phyloP scores from a whole-genome alignment of 1,140 invertebrate species.

The Daktulosphaira vitifoliae region DNA sequence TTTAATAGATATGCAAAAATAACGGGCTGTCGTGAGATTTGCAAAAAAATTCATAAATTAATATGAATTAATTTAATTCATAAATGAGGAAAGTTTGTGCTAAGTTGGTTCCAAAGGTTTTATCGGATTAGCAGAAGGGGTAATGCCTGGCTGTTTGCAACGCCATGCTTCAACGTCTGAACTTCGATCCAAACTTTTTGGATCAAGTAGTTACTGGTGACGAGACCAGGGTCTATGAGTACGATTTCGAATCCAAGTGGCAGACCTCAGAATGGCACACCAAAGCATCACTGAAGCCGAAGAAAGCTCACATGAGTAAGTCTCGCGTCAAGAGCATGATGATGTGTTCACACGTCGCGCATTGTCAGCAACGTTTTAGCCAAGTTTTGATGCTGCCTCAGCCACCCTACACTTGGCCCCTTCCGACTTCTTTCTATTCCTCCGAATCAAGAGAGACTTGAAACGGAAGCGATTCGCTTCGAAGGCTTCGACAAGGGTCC shows the following conservation, averaged over 20 bases:
- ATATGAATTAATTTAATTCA: too few species aligned
- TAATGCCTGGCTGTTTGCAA: not conserved
- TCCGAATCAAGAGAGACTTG: slow-evolving; percentile 40
- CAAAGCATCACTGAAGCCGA: not conserved
- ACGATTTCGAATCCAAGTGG: not conserved
- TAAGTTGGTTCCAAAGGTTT: slow-evolving; percentile 6
- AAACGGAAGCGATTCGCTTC: slow-evolving; percentile 40
- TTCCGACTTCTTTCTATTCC: slow-evolving; percentile 39
- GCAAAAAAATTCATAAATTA: too few species aligned
- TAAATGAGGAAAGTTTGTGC: slow-evolving; percentile 20
- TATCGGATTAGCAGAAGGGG: slow-evolving; percentile 4
- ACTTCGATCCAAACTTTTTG: not conserved
- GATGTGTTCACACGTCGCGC: slow-evolving; percentile 37
- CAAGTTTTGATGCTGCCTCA: slow-evolving; percentile 35
- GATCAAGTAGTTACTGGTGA: not conserved
- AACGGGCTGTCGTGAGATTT: too few species aligned
- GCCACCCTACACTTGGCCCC: slow-evolving; percentile 40
- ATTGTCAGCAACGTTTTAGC: slow-evolving; percentile 36
- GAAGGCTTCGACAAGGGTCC: not conserved
- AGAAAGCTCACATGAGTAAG: not conserved
- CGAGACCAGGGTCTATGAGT: not conserved
- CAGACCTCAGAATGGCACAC: not conserved
- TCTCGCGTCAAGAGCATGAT: slow-evolving; percentile 36
- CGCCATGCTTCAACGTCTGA: not conserved
- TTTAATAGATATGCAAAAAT: too few species aligned